Conservation (phyloP, 2,888 invertebrate species). For the Pseudoips prasinana region DNA sequence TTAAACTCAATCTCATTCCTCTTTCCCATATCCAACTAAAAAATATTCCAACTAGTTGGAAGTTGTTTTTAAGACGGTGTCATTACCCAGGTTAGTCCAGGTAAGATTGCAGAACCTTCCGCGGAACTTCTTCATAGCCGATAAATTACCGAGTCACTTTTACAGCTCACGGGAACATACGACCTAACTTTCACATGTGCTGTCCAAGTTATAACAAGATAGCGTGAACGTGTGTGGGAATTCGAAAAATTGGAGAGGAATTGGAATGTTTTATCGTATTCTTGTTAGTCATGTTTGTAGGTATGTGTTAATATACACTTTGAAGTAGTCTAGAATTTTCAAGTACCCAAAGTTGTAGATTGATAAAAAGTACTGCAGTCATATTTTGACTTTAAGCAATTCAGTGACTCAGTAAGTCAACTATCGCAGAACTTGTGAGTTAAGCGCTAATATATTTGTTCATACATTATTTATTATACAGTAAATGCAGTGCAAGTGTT, state of each 20-base stretch:
- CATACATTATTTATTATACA: too few species aligned
- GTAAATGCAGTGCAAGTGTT: too few species aligned
- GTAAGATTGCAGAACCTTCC: constrained; percentile 60
- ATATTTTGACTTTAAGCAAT: too few species aligned
- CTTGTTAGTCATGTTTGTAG: too few species aligned
- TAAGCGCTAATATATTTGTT: too few species aligned
- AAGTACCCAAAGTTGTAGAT: too few species aligned
- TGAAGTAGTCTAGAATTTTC: too few species aligned
- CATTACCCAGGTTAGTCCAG: constrained; percentile 43
- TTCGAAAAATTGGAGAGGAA: constrained; percentile 7
- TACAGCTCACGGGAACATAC: constrained; percentile 74
- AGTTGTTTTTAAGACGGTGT: constrained; percentile 37
- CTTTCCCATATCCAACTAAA: constrained; percentile 14
- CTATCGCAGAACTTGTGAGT: too few species aligned
- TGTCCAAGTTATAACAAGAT: constrained; percentile 34
- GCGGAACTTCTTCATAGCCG: constrained; percentile 64
- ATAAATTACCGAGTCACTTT: constrained; percentile 79
- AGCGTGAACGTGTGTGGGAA: constrained; percentile 32
- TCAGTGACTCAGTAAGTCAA: too few species aligned
- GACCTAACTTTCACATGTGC: constrained; percentile 54
- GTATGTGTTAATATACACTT: too few species aligned
- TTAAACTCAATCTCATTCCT: too few species aligned
- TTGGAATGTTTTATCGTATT: constrained; percentile 5
- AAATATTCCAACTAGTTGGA: constrained; percentile 27
- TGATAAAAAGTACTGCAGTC: too few species aligned